Conservation (phyloP, 1,140 invertebrate species). For the Magallana ariakensis region DNA sequence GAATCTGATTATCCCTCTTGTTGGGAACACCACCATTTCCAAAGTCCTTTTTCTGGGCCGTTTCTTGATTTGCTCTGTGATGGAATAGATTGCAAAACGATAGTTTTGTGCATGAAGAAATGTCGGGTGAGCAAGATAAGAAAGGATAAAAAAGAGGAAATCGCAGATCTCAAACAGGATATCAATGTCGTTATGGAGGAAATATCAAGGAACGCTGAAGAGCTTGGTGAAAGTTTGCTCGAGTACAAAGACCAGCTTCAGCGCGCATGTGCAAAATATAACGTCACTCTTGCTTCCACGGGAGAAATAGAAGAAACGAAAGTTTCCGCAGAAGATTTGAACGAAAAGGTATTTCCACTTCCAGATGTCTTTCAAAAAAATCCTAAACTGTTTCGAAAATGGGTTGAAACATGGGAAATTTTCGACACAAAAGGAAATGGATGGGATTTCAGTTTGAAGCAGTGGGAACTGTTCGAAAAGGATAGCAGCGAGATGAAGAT, state of each 20-base stretch:
- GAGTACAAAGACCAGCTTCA: conserved; percentile 42
- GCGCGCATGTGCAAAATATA: conserved; percentile 31
- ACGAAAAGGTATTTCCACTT: conserved; percentile 32
- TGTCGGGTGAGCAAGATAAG: conserved; percentile 19
- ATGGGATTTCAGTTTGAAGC: not conserved
- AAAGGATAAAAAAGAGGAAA: conserved; percentile 7
- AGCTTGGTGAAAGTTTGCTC: not conserved
- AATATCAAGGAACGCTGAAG: not conserved
- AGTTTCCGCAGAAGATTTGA: conserved; percentile 33
- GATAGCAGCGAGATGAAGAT: not conserved
- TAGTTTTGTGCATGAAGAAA: conserved; percentile 16
- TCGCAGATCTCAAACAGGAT: not conserved
- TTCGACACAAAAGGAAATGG: conserved; percentile 42
- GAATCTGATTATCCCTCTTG: not conserved
- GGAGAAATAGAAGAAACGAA: not conserved
- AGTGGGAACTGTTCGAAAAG: conserved; percentile 12
- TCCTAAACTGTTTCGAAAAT: conserved; percentile 5
- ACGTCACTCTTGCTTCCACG: not conserved
- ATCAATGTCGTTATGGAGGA: not conserved
- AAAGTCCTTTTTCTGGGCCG: not conserved
- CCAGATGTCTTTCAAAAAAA: not conserved
- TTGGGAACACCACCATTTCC: not conserved
- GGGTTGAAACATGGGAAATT: conserved; percentile 41
- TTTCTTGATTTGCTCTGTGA: not conserved
- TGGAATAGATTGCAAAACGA: conserved; percentile 34